Evolutionary conservation across 2,113 vertebrate species (phyloP).

Genomic region (Columbina picui): DNA sequence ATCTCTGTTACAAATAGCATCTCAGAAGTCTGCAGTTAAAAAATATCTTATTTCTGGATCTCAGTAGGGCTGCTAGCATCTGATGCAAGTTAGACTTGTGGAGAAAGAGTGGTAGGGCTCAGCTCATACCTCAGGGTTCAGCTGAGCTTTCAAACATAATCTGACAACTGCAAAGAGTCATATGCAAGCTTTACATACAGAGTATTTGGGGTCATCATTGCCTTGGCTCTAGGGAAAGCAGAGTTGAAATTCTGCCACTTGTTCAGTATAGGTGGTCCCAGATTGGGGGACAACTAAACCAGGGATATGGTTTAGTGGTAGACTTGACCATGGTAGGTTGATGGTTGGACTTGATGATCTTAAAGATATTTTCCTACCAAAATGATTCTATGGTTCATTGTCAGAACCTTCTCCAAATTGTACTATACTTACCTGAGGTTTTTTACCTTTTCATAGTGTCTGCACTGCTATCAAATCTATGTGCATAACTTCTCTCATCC

Average conservation of each 20-base stretch:
- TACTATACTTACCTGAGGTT: background rate
- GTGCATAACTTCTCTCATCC: background rate
- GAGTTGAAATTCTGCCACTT: background rate
- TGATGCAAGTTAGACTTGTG: background rate
- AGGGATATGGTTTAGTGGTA: background rate
- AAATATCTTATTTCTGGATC: background rate
- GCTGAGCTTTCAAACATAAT: background rate
- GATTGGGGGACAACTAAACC: background rate
- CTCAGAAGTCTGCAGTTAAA: background rate
- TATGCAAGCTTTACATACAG: background rate
- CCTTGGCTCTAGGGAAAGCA: background rate
- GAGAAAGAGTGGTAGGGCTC: background rate
- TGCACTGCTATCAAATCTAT: accelerated
- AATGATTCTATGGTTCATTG: background rate
- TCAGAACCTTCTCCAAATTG: background rate
- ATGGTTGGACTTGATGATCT: too few relatives aligned
- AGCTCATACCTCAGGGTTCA: background rate
- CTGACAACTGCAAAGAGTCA: background rate
- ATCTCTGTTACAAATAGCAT: background rate
- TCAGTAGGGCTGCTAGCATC: background rate
- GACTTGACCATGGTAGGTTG: too few relatives aligned
- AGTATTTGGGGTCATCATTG: background rate
- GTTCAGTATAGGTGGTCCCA: accelerated
- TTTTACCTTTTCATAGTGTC: background rate
- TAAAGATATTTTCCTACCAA: too few relatives aligned